These are phyloP conservation scores for Lates japonicus DNA, from an alignment of 2,797 vertebrate genomes.

Conservation along the genomic window DNA sequence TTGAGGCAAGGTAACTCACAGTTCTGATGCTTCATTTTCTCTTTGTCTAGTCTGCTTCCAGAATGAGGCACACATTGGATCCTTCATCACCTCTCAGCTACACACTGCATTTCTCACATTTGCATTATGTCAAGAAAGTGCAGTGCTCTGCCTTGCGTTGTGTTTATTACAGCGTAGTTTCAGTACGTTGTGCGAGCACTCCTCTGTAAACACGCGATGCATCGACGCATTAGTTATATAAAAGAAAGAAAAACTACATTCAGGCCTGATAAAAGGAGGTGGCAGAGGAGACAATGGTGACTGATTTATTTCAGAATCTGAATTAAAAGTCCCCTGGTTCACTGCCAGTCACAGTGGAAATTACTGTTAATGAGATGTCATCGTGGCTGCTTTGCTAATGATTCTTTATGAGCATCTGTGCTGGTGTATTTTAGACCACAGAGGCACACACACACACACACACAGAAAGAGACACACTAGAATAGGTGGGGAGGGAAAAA, in stretches of 20 bases:
- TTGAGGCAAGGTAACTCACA: too few species aligned
- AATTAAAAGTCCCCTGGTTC: constrained; percentile 40
- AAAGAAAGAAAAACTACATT: background rate
- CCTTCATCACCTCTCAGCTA: background rate
- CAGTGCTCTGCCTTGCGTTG: background rate
- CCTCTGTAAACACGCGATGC: too few species aligned
- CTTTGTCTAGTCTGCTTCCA: background rate
- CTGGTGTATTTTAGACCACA: constrained; percentile 2
- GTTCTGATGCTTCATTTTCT: background rate
- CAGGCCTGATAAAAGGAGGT: constrained; percentile 25
- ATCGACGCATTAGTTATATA: background rate
- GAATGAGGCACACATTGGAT: background rate
- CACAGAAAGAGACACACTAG: background rate
- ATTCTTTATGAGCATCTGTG: constrained; percentile 47
- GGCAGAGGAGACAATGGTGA: background rate
- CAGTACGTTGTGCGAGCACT: background rate
- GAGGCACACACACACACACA: too few species aligned
- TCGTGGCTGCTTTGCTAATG: constrained; percentile 49
- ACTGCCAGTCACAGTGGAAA: constrained; percentile 60
- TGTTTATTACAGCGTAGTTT: background rate
- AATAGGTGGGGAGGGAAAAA: too few species aligned
- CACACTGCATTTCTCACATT: background rate
- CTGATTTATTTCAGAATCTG: constrained; percentile 39
- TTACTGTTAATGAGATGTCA: constrained; percentile 54
- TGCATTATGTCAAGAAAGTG: background rate